These are phyloP conservation scores for Tetranychus piercei DNA, from an alignment of 2,888 invertebrate species.

Conservation along the genomic window DNA sequence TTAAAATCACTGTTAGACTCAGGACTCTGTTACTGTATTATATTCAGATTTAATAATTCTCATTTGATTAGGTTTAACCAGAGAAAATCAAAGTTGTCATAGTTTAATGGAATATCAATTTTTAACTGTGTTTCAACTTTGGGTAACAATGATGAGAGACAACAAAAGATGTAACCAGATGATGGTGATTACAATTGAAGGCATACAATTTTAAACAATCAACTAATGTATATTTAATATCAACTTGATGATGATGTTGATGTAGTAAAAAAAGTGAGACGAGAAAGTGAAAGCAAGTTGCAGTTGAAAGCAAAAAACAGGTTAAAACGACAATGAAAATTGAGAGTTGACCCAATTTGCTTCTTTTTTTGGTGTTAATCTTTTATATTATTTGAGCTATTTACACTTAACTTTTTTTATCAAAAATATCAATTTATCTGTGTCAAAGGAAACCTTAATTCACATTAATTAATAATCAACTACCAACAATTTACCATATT, in stretches of 20 bases:
- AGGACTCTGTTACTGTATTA: too few relatives aligned
- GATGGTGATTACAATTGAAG: background rate
- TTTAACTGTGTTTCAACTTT: too few relatives aligned
- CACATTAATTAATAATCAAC: background rate
- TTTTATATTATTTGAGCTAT: background rate
- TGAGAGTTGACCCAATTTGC: background rate
- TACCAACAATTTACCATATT: too few relatives aligned
- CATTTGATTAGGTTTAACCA: too few relatives aligned
- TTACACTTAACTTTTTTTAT: background rate
- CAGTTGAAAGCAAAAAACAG: background rate
- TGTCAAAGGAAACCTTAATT: background rate
- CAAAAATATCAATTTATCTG: background rate
- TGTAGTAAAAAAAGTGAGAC: background rate
- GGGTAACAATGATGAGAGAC: too few relatives aligned
- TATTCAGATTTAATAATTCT: too few relatives aligned
- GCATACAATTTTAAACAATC: background rate
- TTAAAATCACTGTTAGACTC: too few relatives aligned
- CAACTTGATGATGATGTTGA: background rate
- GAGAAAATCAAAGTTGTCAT: too few relatives aligned
- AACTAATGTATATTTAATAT: background rate
- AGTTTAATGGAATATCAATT: too few relatives aligned
- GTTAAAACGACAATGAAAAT: background rate
- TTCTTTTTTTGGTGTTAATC: background rate
- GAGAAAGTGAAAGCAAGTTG: background rate
- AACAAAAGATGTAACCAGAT: background rate